A percentile compares a stretch with the other conserved stretches of the same genome.
These are phyloP conservation scores for Arremon aurantiirostris DNA, from an alignment of 2,797 vertebrate species.

Conservation along the genomic window DNA sequence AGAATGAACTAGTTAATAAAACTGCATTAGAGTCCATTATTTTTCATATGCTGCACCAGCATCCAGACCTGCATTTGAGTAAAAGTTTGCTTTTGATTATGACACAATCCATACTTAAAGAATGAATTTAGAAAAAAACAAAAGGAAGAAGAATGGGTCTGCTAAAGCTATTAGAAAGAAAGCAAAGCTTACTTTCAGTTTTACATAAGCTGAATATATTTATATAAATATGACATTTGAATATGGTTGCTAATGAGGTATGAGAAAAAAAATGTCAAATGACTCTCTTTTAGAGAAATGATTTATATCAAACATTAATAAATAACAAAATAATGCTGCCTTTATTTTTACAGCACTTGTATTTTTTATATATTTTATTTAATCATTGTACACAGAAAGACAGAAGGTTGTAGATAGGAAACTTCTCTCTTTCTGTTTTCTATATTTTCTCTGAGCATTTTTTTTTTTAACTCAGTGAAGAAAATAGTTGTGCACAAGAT, in stretches of 20 bases:
- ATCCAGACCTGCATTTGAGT: not conserved
- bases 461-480: not conserved
- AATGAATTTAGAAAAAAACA: not conserved
- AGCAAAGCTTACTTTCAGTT: not conserved
- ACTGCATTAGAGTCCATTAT: not conserved
- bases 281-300: fast-evolving
- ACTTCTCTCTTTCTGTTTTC: not conserved
- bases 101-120: not conserved
- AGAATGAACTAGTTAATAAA: not conserved
- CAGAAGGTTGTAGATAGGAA: not conserved
- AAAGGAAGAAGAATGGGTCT: not conserved
- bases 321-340: not conserved
- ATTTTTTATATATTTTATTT: not conserved
- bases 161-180: not conserved
- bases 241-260: not conserved
- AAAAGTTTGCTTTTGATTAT: not conserved
- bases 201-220: not conserved
- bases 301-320: not conserved
- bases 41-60: not conserved
- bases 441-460: not conserved
- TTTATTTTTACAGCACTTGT: not conserved
- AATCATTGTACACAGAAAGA: not conserved
- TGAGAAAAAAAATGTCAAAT: not conserved
- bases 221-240: not conserved
- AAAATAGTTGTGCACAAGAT: not conserved